Evolutionary conservation across 2,113 vertebrate genomes (phyloP).

Genomic region (Uria lomvia): DNA sequence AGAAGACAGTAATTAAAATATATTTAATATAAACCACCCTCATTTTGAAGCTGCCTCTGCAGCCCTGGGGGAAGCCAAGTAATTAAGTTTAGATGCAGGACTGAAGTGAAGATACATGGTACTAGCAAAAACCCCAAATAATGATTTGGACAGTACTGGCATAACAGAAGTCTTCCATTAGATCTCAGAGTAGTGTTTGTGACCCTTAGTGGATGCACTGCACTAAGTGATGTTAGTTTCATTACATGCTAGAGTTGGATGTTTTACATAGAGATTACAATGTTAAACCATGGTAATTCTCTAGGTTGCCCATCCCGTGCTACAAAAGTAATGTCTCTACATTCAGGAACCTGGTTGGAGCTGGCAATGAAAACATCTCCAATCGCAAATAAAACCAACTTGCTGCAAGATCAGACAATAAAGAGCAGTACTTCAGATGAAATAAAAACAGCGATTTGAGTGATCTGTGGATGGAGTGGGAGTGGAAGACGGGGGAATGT

Average conservation of each 20-base stretch:
- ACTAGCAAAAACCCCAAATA: neutral
- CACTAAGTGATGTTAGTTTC: neutral
- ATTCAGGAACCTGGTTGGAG: neutral
- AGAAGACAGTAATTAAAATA: constrained; percentile 41
- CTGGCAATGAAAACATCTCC: neutral
- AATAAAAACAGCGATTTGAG: neutral
- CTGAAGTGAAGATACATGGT: neutral
- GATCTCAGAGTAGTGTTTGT: neutral
- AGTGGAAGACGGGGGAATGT: neutral
- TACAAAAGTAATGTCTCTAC: neutral
- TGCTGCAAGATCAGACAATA: neutral
- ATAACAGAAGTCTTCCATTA: neutral
- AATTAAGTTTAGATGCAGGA: constrained; percentile 17
- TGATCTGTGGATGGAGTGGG: neutral
- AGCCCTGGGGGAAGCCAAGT: neutral
- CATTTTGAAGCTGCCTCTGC: constrained; percentile 20
- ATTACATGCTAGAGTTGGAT: neutral
- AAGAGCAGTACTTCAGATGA: neutral
- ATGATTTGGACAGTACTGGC: neutral
- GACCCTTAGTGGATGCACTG: neutral
- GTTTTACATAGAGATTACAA: neutral
- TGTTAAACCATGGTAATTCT: neutral
- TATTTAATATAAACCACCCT: constrained; percentile 29
- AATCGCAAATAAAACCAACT: neutral
- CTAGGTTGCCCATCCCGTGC: neutral